Evolutionary conservation across 2,113 vertebrate genomes (phyloP).

Genomic region (Entomyzon cyanotis): DNA sequence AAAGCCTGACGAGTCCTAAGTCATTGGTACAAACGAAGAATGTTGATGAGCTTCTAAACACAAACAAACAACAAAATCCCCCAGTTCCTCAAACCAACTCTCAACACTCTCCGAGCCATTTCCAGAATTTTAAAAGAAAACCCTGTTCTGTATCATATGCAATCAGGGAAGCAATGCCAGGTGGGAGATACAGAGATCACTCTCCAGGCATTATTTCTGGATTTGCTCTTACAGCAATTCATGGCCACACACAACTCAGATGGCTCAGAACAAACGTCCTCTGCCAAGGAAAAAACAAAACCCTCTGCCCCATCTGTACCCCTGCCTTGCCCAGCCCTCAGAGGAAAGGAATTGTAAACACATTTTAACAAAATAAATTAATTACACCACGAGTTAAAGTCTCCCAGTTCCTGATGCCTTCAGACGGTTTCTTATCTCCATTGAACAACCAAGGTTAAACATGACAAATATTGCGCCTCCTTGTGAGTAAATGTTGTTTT

Average conservation of each 20-base stretch:
- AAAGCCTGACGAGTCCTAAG: background rate
- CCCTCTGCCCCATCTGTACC: background rate
- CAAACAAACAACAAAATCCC: background rate
- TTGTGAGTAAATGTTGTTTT: conserved; percentile 30
- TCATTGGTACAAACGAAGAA: background rate
- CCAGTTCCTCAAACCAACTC: background rate
- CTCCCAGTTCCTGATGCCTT: background rate
- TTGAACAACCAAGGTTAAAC: conserved; percentile 31
- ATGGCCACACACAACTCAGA: background rate
- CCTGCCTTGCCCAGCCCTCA: background rate
- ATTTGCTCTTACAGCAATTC: background rate
- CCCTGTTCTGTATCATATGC: background rate
- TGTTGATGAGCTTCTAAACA: background rate
- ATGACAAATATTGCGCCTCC: conserved; percentile 14
- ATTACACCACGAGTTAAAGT: background rate
- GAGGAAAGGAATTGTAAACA: background rate
- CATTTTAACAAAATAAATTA: conserved; percentile 13
- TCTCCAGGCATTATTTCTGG: background rate
- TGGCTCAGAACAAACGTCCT: background rate
- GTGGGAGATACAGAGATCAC: background rate
- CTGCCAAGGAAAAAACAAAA: background rate
- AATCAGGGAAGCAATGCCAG: background rate
- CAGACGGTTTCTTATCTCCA: background rate
- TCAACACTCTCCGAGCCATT: background rate
- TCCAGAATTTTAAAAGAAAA: background rate